Conservation (phyloP, 2,888 invertebrate genomes). For the Ceramica pisi region DNA sequence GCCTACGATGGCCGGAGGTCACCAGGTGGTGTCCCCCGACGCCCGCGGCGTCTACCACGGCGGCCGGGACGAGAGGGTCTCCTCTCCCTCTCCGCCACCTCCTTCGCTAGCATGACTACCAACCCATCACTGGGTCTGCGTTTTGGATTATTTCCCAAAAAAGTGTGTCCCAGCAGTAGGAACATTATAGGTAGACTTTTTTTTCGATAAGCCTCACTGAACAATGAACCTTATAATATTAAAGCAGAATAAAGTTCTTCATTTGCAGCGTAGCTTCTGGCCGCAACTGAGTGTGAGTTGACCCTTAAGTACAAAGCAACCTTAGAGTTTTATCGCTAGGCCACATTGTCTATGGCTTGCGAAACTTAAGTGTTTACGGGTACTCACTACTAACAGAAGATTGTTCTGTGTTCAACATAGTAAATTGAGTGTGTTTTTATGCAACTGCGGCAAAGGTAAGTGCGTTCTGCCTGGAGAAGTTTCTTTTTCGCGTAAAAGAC, state of each 20-base stretch:
- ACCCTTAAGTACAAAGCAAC: conserved; percentile 33
- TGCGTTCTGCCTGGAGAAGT: not conserved
- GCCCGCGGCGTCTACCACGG: too few species aligned
- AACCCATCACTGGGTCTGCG: too few species aligned
- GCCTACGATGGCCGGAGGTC: too few species aligned
- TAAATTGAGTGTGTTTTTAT: conserved; percentile 33
- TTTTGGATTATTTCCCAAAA: not conserved
- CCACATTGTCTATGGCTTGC: conserved; percentile 64
- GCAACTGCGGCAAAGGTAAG: conserved; percentile 15
- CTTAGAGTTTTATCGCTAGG: conserved; percentile 60
- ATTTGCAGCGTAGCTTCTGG: not conserved
- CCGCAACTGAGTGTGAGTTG: not conserved
- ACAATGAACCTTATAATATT: not conserved
- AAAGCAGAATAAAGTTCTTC: not conserved
- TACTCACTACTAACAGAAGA: conserved; percentile 30
- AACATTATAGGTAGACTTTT: not conserved
- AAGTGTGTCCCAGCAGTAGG: not conserved
- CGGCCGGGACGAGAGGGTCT: too few species aligned
- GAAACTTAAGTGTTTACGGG: conserved; percentile 58
- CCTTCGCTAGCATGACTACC: too few species aligned
- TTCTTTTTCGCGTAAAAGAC: not conserved
- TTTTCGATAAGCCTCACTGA: too few species aligned
- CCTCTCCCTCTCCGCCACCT: too few species aligned
- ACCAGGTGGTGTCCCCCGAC: too few species aligned
- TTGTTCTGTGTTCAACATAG: conserved; percentile 43